Percentiles rank a stretch among this genome's conserved stretches.
Evolutionary conservation across 2,797 vertebrate genomes (phyloP).

Genomic region (Eremophila alpestris): DNA sequence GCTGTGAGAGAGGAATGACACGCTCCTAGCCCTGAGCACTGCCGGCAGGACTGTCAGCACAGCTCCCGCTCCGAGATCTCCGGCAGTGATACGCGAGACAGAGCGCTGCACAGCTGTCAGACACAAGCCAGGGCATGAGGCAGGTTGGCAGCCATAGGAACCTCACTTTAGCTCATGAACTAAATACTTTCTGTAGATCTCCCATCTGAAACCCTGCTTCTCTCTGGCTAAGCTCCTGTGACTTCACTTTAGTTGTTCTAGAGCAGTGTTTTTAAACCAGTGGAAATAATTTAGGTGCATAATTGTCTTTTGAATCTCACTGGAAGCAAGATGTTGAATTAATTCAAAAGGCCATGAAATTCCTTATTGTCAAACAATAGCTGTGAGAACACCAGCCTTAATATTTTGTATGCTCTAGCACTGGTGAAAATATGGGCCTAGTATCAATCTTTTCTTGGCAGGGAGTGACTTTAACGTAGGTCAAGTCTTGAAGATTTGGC

Average conservation of each 20-base stretch:
- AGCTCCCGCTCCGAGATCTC: not conserved
- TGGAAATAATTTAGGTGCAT: not conserved
- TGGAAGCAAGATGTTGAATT: not conserved
- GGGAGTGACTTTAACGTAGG: not conserved
- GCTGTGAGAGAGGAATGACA: constrained; percentile 2
- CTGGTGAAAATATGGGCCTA: not conserved
- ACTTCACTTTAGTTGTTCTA: not conserved
- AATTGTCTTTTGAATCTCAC: not conserved
- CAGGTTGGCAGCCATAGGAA: constrained; percentile 43
- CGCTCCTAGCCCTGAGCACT: not conserved
- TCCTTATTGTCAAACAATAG: not conserved
- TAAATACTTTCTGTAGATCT: not conserved
- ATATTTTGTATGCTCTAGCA: not conserved
- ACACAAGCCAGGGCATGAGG: constrained; percentile 67
- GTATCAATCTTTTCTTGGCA: not conserved
- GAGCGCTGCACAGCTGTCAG: constrained; percentile 35
- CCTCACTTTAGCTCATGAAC: constrained; percentile 28
- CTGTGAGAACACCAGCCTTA: not conserved
- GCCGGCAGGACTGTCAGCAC: constrained; percentile 7
- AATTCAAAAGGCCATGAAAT: not conserved
- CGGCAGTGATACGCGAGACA: constrained; percentile 35
- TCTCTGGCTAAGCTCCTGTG: not conserved
- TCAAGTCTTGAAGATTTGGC: not conserved
- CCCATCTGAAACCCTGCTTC: not conserved
- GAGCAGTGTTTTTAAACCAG: not conserved